Base-by-base conservation (phyloP, 2,797 vertebrate species). In the Ibycter americanus region DNA sequence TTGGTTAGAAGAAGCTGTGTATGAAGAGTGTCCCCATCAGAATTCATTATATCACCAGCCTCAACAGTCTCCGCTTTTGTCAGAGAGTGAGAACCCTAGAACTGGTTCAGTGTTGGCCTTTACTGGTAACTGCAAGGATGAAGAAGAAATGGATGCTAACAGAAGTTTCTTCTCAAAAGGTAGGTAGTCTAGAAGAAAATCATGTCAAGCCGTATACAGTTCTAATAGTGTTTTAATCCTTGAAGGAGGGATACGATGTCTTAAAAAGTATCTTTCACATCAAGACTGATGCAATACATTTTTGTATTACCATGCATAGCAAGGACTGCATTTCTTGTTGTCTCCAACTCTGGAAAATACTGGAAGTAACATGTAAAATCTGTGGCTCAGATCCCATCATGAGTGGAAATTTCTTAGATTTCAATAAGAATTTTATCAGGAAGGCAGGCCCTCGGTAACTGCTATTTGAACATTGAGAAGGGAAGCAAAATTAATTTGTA, bases 1-100 rank as follows among this genome's bases (percentile, higher is more conserved):
- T 31, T 99, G 99, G 91, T 82, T 99, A 97, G 98, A 99, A 87
- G 98, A 99, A 91, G 96, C 97, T 34, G 96, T 97, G 42, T 97
- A 95, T 81, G 98, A 99, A 90, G 95, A 98, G 32, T 89, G 70
- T 83, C 87, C 95, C 72, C 47, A 83, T 55, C 87, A 96, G 78
- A 44, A 61, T 71, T 85, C 95, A 15, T 84, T 81, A 3, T 47
- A 87, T 46, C 77, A 81, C 29, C 67, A n/a, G 34, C 38, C 66
- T 89, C 95, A 95, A 47, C 83, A 92, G 12, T 73, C 79, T 86
- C 83, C 85, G 6, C 68, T 74, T 72, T 40, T 55, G n/a, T 77
- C 59, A 74, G 92, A 95, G 84, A 91, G 74, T 66, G 63, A 85
- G 46, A 87, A 34, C 54, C 32, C 58, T 86, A 83, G 54, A 76